Evolutionary conservation across 1,140 invertebrate genomes (phyloP).

Genomic region (Brachionus angularis): DNA sequence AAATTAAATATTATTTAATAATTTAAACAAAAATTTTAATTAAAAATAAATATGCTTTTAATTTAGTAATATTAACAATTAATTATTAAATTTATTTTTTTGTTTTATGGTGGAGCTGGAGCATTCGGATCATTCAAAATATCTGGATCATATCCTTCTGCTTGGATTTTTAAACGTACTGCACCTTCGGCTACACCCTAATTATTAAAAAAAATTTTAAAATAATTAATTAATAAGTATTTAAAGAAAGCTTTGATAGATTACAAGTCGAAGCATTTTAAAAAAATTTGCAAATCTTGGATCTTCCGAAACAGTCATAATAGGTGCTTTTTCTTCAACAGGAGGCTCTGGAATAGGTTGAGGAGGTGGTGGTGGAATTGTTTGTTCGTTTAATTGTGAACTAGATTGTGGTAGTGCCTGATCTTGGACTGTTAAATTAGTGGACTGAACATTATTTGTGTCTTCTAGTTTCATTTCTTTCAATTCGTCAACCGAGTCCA

Average conservation of each 20-base stretch:
- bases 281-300: constrained; percentile 6
- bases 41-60: neutral
- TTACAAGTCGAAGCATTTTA: constrained; percentile 39
- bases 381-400: neutral
- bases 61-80: neutral
- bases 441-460: too few species aligned
- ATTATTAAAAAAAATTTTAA: too few species aligned
- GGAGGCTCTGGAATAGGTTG: neutral
- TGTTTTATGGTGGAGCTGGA: constrained; percentile 19
- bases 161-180: constrained; percentile 9
- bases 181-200: constrained; percentile 33
- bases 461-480: constrained; percentile 39
- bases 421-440: too few species aligned
- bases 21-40: too few species aligned
- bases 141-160: constrained; percentile 29
- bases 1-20: too few species aligned
- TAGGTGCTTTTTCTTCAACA: neutral
- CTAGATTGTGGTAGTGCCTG: too few species aligned
- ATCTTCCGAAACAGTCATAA: constrained; percentile 32
- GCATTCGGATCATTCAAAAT: constrained; percentile 36
- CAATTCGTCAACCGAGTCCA: constrained; percentile 34
- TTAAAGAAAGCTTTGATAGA: too few species aligned
- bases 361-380: neutral
- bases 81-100: neutral
- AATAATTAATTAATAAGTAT: neutral